A percentile compares a stretch with the other conserved stretches of the same genome.
Evolutionary conservation across 2,888 invertebrate species (phyloP).

Genomic region (Adineta ricciae): DNA sequence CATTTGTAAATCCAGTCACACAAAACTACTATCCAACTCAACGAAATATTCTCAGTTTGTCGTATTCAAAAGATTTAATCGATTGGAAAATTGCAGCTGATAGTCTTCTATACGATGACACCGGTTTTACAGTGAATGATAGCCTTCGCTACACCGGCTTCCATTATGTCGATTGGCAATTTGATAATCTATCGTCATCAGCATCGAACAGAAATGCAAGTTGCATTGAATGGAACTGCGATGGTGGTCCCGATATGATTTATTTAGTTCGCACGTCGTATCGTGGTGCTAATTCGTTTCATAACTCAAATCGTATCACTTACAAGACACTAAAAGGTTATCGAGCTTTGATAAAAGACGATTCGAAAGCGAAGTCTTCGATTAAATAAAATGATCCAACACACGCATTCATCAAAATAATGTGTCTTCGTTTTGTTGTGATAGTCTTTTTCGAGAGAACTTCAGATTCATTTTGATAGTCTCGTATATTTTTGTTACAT

Average conservation of each 20-base stretch:
- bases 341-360: neutral
- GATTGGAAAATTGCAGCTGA: neutral
- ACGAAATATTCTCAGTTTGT: neutral
- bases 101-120: neutral
- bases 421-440: too few relatives aligned
- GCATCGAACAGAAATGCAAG: neutral
- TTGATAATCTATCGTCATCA: neutral
- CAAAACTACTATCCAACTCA: neutral
- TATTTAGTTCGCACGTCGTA: neutral
- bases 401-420: too few relatives aligned
- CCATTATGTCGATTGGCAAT: neutral
- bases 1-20: neutral
- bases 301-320: neutral
- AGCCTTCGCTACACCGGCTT: neutral
- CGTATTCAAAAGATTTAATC: neutral
- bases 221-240: neutral
- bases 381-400: too few relatives aligned
- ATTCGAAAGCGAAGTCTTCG: too few relatives aligned
- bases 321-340: neutral
- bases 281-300: neutral
- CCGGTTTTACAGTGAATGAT: neutral
- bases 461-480: too few relatives aligned
- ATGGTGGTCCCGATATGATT: neutral
- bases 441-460: too few relatives aligned
- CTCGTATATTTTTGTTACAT: too few relatives aligned